These are phyloP conservation scores for Chaetops frenatus DNA, from an alignment of 2,113 vertebrate genomes.

Conservation along the genomic window DNA sequence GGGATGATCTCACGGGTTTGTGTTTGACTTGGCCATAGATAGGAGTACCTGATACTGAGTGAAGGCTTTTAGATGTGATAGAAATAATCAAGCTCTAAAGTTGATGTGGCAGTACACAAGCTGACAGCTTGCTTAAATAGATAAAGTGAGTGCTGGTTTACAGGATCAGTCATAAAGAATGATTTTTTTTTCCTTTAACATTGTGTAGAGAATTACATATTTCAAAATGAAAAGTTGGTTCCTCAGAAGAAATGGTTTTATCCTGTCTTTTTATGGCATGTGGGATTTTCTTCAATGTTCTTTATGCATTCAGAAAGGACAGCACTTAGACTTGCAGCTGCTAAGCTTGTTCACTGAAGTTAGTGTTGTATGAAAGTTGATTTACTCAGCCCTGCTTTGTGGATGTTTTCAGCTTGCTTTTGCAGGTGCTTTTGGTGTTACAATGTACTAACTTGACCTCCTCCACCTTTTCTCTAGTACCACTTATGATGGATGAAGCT, in stretches of 20 bases:
- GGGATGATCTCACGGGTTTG: not conserved
- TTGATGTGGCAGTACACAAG: not conserved
- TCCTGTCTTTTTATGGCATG: rapidly evolving
- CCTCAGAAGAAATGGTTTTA: not conserved
- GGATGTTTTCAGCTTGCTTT: not conserved
- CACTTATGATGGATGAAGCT: conserved; percentile 95
- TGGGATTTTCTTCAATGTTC: not conserved
- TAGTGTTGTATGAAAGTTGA: not conserved
- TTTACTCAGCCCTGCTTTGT: not conserved
- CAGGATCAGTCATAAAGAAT: not conserved
- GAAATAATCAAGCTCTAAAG: not conserved
- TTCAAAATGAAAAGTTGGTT: not conserved
- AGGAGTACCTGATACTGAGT: not conserved
- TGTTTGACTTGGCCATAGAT: not conserved
- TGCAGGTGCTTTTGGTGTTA: not conserved
- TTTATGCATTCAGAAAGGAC: not conserved
- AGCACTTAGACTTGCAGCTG: not conserved
- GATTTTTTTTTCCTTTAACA: not conserved
- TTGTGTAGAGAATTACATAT: not conserved
- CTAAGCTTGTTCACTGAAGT: not conserved
- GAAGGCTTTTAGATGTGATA: not conserved
- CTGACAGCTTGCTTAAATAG: not conserved
- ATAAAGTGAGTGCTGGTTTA: not conserved
- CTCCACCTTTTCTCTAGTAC: conserved; percentile 74
- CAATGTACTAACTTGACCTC: not conserved